Evolutionary conservation across 1,140 invertebrate genomes (phyloP).

Genomic region (Nymphalis io): DNA sequence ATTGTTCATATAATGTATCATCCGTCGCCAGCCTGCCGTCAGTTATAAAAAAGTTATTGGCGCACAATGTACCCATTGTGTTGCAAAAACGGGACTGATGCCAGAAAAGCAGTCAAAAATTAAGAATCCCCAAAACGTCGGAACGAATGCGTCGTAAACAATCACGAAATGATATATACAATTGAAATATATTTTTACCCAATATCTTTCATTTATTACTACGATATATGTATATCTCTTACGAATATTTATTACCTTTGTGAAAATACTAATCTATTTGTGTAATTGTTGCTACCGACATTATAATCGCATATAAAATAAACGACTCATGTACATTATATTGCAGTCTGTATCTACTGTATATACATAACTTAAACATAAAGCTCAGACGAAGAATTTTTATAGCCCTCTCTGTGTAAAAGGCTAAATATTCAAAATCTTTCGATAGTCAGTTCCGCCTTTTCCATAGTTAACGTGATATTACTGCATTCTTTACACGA

Average conservation of each 20-base stretch:
- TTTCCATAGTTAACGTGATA: constrained; percentile 52
- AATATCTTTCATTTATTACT: background rate
- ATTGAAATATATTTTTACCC: background rate
- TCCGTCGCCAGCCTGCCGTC: constrained; percentile 31
- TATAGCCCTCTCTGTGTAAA: constrained; percentile 39
- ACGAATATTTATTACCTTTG: background rate
- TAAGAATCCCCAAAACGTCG: constrained; percentile 34
- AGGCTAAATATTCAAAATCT: constrained; percentile 52
- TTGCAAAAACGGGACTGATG: constrained; percentile 39
- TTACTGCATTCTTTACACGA: constrained; percentile 60
- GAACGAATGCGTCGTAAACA: constrained; percentile 5
- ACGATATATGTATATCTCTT: background rate
- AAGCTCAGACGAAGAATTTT: constrained; percentile 53
- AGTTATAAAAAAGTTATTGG: constrained; percentile 40
- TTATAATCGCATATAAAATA: constrained; percentile 2
- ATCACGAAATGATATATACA: background rate
- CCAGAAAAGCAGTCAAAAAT: constrained; percentile 36
- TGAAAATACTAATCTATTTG: background rate
- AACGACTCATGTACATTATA: constrained; percentile 12
- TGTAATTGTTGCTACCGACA: background rate
- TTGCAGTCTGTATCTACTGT: background rate
- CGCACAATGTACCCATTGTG: constrained; percentile 42
- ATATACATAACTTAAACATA: constrained; percentile 40
- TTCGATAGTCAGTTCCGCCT: constrained; percentile 38
- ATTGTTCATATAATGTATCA: constrained; percentile 34